A percentile compares a stretch with the other conserved stretches of the same genome.
phyloP scores from a whole-genome alignment of 2,797 vertebrate genomes.

The Poecilia wingei region DNA sequence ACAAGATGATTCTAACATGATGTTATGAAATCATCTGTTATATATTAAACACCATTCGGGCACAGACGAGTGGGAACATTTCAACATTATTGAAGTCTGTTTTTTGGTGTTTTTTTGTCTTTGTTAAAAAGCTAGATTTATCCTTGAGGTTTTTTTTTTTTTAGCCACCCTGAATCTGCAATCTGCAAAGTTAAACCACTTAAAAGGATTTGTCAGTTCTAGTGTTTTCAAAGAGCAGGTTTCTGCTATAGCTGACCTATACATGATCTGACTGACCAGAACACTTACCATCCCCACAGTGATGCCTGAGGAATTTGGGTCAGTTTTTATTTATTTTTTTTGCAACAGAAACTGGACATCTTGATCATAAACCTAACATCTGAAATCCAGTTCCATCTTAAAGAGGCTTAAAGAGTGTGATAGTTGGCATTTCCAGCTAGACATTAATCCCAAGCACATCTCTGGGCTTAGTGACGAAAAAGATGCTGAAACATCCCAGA shows the following conservation, averaged over 20 bases:
- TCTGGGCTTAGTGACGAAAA: not conserved
- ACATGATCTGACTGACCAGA: not conserved
- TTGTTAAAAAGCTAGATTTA: not conserved
- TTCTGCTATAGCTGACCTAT: not conserved
- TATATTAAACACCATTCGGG: not conserved
- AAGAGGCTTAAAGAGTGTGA: not conserved
- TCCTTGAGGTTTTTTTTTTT: not conserved
- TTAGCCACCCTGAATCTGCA: no score
- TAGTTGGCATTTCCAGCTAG: not conserved
- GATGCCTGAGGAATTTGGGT: not conserved
- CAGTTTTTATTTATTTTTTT: not conserved
- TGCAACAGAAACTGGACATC: not conserved
- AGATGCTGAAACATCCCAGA: not conserved
- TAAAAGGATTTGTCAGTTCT: not conserved
- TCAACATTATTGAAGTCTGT: not conserved
- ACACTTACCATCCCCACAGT: not conserved
- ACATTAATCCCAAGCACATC: not conserved
- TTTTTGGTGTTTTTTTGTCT: not conserved
- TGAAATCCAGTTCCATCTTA: not conserved
- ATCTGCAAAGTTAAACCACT: not conserved
- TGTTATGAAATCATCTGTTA: not conserved
- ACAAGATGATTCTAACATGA: not conserved
- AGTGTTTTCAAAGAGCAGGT: not conserved
- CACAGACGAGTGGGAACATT: not conserved
- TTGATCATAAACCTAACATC: not conserved